phyloP scores from a whole-genome alignment of 2,113 vertebrate species.

The Lepisosteus oculatus region DNA sequence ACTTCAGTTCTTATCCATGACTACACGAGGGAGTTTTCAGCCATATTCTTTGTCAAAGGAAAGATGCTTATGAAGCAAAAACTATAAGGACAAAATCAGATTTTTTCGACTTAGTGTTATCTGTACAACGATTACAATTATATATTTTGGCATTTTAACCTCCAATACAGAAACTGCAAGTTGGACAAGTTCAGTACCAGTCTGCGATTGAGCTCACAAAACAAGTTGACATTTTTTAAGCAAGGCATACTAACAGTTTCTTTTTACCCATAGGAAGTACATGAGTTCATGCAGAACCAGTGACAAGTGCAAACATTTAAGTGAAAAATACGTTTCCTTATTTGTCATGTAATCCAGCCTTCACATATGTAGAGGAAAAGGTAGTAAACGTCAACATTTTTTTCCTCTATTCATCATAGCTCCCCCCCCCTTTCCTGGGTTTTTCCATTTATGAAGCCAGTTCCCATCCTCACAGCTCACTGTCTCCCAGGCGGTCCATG shows the following conservation, averaged over 20 bases:
- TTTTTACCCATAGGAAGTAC: constrained; percentile 31
- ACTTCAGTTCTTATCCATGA: no score
- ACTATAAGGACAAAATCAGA: no score
- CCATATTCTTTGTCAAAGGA: no score
- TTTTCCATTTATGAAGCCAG: constrained; percentile 24
- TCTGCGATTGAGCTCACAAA: no score
- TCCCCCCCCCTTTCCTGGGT: background rate
- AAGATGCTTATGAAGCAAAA: no score
- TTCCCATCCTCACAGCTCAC: constrained; percentile 81
- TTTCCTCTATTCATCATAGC: background rate
- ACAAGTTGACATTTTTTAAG: constrained; percentile 35
- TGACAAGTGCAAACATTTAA: background rate
- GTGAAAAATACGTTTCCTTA: background rate
- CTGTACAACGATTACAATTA: no score
- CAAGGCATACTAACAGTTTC: constrained; percentile 11
- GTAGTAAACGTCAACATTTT: background rate
- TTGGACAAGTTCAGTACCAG: background rate
- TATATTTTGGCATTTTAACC: background rate
- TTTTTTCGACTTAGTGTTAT: no score
- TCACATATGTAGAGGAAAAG: background rate
- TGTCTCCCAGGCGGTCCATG: constrained; percentile 95
- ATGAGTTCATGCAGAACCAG: constrained; percentile 12
- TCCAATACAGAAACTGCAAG: background rate
- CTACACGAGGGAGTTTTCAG: no score
- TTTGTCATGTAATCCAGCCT: background rate